These are phyloP conservation scores for Misgurnus anguillicaudatus DNA, from an alignment of 2,113 vertebrate species.

Conservation along the genomic window DNA sequence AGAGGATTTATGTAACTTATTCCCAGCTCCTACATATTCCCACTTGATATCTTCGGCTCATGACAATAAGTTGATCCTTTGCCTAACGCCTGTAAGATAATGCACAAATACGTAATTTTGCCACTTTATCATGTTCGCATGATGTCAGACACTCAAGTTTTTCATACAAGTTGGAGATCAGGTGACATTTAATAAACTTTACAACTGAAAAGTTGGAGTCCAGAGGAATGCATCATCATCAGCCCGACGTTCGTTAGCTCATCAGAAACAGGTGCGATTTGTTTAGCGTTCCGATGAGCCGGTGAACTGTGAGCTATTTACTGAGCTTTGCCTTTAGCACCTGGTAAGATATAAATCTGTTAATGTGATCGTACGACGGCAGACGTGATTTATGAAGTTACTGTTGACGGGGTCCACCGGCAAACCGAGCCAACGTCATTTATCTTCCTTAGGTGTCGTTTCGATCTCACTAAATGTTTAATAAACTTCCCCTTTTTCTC, in stretches of 20 bases:
- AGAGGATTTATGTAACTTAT: too few relatives aligned
- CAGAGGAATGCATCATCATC: too few relatives aligned
- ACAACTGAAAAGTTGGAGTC: too few relatives aligned
- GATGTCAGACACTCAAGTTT: too few relatives aligned
- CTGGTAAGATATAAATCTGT: slow-evolving; percentile 46
- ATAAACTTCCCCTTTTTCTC: slow-evolving; percentile 63
- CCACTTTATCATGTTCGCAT: too few relatives aligned
- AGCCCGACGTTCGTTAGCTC: background rate
- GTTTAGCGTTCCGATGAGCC: slow-evolving; percentile 9
- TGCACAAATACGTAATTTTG: too few relatives aligned
- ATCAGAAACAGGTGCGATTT: background rate
- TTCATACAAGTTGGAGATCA: too few relatives aligned
- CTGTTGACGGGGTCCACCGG: slow-evolving; percentile 58
- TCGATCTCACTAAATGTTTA: slow-evolving; percentile 66
- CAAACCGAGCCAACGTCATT: slow-evolving; percentile 58
- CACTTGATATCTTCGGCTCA: too few relatives aligned
- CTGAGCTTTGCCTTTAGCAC: slow-evolving; percentile 45
- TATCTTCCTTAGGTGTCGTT: slow-evolving; percentile 51
- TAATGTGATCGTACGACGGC: slow-evolving; percentile 26
- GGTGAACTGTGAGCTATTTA: slow-evolving; percentile 49
- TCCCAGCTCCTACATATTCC: too few relatives aligned
- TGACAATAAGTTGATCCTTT: too few relatives aligned
- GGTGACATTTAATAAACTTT: too few relatives aligned
- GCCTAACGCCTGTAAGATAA: too few relatives aligned
- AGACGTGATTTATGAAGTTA: slow-evolving; percentile 48